Percentiles rank a stretch among this genome's conserved stretches.
These are phyloP conservation scores for Mongoloraphidia duomilia DNA, from an alignment of 2,888 invertebrate genomes.

Conservation along the genomic window DNA sequence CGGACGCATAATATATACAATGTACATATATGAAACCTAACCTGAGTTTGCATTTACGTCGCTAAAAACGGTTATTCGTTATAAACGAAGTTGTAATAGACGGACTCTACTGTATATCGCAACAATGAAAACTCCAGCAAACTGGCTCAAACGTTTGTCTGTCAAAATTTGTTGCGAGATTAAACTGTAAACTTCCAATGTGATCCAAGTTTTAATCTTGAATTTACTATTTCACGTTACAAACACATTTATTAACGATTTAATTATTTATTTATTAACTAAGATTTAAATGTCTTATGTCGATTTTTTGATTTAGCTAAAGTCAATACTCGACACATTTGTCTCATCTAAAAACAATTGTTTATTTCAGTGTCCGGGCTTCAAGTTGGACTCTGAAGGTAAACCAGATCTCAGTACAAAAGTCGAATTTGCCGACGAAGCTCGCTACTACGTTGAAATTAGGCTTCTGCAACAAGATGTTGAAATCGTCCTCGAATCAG, in stretches of 20 bases:
- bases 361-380: slow-evolving; percentile 51
- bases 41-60: no score
- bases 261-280: neutral
- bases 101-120: no score
- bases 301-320: no score
- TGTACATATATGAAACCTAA: no score
- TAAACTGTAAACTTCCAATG: neutral
- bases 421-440: slow-evolving; percentile 73
- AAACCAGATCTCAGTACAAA: slow-evolving; percentile 51
- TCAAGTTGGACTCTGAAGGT: slow-evolving; percentile 61
- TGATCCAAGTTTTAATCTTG: neutral
- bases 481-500: slow-evolving; percentile 79
- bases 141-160: no score
- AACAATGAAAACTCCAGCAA: no score
- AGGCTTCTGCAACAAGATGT: slow-evolving; percentile 83
- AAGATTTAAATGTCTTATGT: no score
- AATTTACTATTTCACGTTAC: neutral
- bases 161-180: no score
- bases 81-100: no score
- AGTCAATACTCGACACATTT: no score
- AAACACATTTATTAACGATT: neutral
- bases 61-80: no score
- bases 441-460: slow-evolving; percentile 84
- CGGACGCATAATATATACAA: no score
- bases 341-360: neutral